These are phyloP conservation scores for Aphelocoma coerulescens DNA, from an alignment of 2,113 vertebrate genomes.

Conservation along the genomic window DNA sequence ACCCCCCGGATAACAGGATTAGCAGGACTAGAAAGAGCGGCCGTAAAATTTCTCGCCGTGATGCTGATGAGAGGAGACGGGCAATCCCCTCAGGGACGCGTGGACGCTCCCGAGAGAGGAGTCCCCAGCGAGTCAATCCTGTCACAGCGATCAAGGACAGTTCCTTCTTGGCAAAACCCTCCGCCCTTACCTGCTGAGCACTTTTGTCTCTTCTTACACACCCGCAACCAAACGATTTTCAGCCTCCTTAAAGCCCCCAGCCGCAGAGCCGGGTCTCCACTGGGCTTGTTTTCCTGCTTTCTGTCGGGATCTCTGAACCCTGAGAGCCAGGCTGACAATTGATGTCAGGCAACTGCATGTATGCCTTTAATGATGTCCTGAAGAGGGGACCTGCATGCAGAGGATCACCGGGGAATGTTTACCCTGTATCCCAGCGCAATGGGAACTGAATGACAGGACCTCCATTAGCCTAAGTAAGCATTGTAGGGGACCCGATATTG, in stretches of 20 bases:
- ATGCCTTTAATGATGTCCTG: conserved; percentile 86
- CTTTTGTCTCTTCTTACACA: conserved; percentile 75
- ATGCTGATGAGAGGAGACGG: conserved; percentile 66
- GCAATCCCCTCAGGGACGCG: conserved; percentile 30
- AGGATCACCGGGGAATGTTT: conserved; percentile 88
- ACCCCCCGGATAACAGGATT: conserved; percentile 64
- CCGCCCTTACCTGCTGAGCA: conserved; percentile 78
- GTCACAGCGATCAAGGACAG: conserved; percentile 71
- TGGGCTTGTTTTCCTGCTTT: conserved; percentile 44
- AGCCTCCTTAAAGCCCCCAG: conserved; percentile 62
- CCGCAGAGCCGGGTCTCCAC: conserved; percentile 1
- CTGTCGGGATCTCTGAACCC: conserved; percentile 58
- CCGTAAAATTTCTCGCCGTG: conserved; percentile 17
- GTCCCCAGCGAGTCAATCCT: conserved; percentile 67
- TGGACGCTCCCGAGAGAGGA: conserved; percentile 40
- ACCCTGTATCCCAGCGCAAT: conserved; percentile 84
- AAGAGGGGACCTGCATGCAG: conserved; percentile 82
- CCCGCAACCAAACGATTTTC: conserved; percentile 62
- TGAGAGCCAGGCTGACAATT: conserved; percentile 57
- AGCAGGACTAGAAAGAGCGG: conserved; percentile 14
- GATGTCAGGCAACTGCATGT: conserved; percentile 75
- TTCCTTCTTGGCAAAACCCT: conserved; percentile 85
- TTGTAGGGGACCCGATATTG: conserved; percentile 77
- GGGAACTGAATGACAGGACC: conserved; percentile 90
- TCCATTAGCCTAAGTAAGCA: conserved; percentile 93